Evolutionary conservation across 2,888 invertebrate species (phyloP), one percentile per base, ranked within the genome.

Genomic region (Melieria picta): DNA sequence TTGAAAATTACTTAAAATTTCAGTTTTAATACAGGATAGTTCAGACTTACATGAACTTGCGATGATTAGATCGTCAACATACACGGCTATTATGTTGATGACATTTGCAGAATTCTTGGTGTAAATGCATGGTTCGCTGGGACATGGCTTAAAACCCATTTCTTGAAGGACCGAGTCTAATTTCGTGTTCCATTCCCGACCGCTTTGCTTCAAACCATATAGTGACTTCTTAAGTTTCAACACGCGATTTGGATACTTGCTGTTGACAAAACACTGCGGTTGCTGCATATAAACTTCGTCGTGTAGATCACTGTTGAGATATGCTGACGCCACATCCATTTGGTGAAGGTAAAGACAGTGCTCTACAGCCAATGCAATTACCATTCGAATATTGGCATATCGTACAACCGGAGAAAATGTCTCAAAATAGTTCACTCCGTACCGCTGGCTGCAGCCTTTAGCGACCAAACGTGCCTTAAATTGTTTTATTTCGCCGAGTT

Each of bases 191-290:
- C 77, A 77, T 65, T 73, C 73, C 1, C 77, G 60, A 3, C 75
- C 75, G n/a, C 71, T 67, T 69, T 77, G 75, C 62, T 16, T 76
- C 74, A 7, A 77, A 46, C 69, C 75, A 63, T 77, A 77, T 7
- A 75, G 58, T 7, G 73, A 74, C 58, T 72, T 75, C 13, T 73
- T 70, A 4, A 75, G 62, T 64, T 65, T 74, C 61, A 75, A 50
- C 3, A 76, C 72, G 5, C 64, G 46, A 56, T 71, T 43, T 64
- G 72, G 72, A 63, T 57, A 60, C 13, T 65, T 58, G n/a, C 50
- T 10, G 43, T 69, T 60, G 30, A 70, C 46, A 45, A 72, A 73
- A 11, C 42, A 9, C 42, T 72, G 69, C 7, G 72, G 72, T 63
- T 75, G 74, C 7, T 46, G 56, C 74, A 76, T 76, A n/a, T 72